Percentiles rank a stretch among this genome's conserved stretches.
These are phyloP conservation scores for Tipula confusa DNA, from an alignment of 2,888 invertebrate species.

Conservation along the genomic window DNA sequence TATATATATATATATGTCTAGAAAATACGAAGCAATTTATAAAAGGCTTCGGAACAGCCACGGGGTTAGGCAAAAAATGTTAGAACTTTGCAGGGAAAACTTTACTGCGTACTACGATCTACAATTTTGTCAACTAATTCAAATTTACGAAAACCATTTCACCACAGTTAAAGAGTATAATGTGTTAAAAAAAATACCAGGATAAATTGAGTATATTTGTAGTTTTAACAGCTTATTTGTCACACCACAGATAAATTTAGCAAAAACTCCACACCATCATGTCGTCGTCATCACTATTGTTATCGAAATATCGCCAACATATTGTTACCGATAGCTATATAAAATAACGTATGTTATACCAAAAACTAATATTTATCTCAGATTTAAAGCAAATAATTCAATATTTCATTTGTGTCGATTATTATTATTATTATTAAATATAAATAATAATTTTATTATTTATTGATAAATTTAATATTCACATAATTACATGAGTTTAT, in stretches of 20 bases:
- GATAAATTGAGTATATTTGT: too few relatives aligned
- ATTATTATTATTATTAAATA: not conserved
- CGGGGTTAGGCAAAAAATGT: too few relatives aligned
- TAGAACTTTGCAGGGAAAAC: too few relatives aligned
- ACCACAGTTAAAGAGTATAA: too few relatives aligned
- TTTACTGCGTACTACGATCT: too few relatives aligned
- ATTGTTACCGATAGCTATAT: not conserved
- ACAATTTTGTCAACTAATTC: too few relatives aligned
- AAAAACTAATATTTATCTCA: not conserved
- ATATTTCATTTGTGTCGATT: not conserved
- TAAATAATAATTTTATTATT: not conserved
- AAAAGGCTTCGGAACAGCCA: too few relatives aligned
- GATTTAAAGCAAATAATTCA: not conserved
- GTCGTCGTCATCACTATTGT: not conserved
- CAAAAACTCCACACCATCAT: not conserved
- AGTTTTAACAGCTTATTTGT: too few relatives aligned
- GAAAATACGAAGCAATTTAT: too few relatives aligned
- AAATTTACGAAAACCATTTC: too few relatives aligned
- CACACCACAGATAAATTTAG: not conserved
- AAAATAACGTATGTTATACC: not conserved
- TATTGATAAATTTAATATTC: not conserved
- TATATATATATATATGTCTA: too few relatives aligned
- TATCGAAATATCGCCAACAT: not conserved
- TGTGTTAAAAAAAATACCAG: too few relatives aligned
- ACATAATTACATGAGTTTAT: not conserved